Conservation (phyloP, 2,888 invertebrate species). For the Leucozona laternaria region DNA sequence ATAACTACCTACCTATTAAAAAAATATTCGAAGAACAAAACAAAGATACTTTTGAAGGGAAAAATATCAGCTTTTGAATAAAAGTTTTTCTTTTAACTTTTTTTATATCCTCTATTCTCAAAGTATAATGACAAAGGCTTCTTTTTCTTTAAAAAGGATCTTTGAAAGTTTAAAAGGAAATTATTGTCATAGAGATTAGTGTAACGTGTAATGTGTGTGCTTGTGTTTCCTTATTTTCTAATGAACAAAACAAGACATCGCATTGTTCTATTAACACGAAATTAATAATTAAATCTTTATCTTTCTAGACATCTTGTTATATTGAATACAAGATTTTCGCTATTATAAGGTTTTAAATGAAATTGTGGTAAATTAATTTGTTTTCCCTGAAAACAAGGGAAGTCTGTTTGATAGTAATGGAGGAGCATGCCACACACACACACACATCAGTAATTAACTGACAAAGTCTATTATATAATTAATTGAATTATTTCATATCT, state of each 20-base stretch:
- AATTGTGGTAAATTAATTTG: no score
- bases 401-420: no score
- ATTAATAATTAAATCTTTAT: neutral
- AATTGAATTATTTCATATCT: no score
- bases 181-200: neutral
- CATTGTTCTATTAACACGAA: neutral
- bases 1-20: neutral
- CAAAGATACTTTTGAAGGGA: neutral
- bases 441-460: no score
- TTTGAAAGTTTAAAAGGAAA: neutral
- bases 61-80: slow-evolving; percentile 1
- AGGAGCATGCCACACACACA: no score
- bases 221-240: neutral
- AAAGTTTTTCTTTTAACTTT: neutral
- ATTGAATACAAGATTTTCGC: neutral
- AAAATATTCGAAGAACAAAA: neutral
- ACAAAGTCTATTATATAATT: no score
- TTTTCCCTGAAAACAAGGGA: no score
- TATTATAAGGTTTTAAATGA: neutral
- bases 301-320: neutral
- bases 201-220: neutral
- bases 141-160: neutral
- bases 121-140: neutral
- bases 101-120: neutral
- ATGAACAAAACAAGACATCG: neutral